These are phyloP conservation scores for Aphyosemion australe DNA, from an alignment of 2,113 vertebrate genomes.

Conservation along the genomic window DNA sequence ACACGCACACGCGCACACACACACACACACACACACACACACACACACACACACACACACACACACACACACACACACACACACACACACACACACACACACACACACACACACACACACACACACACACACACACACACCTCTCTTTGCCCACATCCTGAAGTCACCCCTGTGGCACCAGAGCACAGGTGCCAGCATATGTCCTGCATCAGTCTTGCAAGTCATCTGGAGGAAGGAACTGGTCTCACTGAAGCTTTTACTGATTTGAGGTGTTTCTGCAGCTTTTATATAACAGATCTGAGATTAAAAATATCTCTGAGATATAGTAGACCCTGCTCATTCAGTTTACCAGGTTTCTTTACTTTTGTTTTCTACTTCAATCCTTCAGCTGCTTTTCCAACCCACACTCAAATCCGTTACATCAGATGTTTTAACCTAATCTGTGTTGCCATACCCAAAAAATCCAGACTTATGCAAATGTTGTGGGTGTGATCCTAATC, in stretches of 20 bases:
- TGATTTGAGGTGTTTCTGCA: no score
- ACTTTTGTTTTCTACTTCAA: conserved; percentile 37
- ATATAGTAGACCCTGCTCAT: no score
- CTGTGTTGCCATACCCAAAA: conserved; percentile 52
- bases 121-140: conserved; percentile 25
- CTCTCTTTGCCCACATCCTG: conserved; percentile 13
- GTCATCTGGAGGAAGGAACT: neutral
- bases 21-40: no score
- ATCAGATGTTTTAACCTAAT: conserved; percentile 60
- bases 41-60: no score
- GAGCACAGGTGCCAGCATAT: conserved; percentile 64
- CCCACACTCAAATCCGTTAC: conserved; percentile 48
- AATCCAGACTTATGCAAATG: conserved; percentile 43
- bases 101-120: no score
- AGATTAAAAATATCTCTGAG: conserved; percentile 7
- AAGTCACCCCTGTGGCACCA: conserved; percentile 22
- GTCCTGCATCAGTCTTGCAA: conserved; percentile 32
- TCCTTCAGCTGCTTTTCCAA: conserved; percentile 25
- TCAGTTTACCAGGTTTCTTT: neutral
- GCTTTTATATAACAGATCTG: conserved; percentile 13
- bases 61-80: no score
- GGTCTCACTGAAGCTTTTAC: neutral
- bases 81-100: no score
- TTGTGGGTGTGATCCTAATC: conserved; percentile 46
- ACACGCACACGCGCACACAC: no score